These are phyloP conservation scores for Notodonta ziczac DNA, from an alignment of 2,888 invertebrate species.

Conservation along the genomic window DNA sequence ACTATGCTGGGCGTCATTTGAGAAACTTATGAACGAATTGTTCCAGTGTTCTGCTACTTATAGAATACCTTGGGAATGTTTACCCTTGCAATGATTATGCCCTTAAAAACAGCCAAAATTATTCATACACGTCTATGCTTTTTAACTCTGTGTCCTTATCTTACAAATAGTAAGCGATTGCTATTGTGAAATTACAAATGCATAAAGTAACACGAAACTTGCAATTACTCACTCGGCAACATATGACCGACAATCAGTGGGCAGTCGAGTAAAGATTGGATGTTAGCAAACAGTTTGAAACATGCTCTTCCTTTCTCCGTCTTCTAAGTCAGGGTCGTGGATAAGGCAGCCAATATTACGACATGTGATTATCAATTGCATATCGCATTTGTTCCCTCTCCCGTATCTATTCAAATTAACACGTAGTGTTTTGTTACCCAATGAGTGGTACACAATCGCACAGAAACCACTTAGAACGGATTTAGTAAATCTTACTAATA, in stretches of 20 bases:
- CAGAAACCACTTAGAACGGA: too few species aligned
- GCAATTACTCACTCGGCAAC: neutral
- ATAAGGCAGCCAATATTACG: neutral
- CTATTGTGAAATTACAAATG: constrained; percentile 21
- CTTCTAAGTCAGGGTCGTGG: neutral
- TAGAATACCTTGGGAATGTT: too few species aligned
- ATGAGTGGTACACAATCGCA: neutral
- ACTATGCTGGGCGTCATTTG: too few species aligned
- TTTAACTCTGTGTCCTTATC: too few species aligned
- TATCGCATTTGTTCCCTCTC: neutral
- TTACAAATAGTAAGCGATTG: neutral
- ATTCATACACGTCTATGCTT: too few species aligned
- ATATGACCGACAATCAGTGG: neutral
- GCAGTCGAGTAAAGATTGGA: neutral
- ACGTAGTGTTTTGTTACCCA: neutral
- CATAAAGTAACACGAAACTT: neutral
- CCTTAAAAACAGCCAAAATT: too few species aligned
- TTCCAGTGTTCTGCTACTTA: too few species aligned
- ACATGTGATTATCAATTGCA: neutral
- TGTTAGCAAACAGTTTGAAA: neutral
- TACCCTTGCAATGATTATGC: too few species aligned
- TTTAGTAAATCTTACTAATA: too few species aligned
- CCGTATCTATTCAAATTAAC: too few species aligned
- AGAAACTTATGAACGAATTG: too few species aligned
- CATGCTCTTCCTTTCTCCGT: neutral